These are phyloP conservation scores for Meteorus cinctellus DNA, from an alignment of 2,888 invertebrate species.

Conservation along the genomic window DNA sequence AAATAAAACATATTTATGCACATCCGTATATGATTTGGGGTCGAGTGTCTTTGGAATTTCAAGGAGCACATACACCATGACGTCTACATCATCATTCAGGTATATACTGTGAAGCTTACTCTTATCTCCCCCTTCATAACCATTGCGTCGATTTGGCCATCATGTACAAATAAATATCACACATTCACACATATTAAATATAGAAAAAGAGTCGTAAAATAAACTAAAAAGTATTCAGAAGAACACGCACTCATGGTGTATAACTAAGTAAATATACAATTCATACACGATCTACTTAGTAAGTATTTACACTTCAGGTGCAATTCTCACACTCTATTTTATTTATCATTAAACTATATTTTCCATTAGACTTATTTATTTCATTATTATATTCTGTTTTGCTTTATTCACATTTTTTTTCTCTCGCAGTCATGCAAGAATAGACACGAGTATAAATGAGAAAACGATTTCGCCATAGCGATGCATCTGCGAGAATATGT, in stretches of 20 bases:
- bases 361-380: slow-evolving; percentile 12
- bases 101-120: background rate
- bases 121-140: slow-evolving; percentile 7
- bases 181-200: background rate
- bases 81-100: background rate
- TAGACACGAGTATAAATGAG: slow-evolving; percentile 24
- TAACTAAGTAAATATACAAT: slow-evolving; percentile 1
- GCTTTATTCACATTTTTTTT: background rate
- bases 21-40: background rate
- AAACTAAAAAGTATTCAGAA: slow-evolving; percentile 5
- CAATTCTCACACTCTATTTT: slow-evolving; percentile 58
- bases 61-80: background rate
- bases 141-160: background rate
- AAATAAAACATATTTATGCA: background rate
- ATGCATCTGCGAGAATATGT: slow-evolving; percentile 11
- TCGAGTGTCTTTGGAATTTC: slow-evolving; percentile 4
- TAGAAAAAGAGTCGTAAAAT: background rate
- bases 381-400: slow-evolving; percentile 10
- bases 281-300: slow-evolving; percentile 20
- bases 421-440: background rate
- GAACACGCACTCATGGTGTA: slow-evolving; percentile 4
- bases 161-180: slow-evolving; percentile 10
- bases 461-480: slow-evolving; percentile 33
- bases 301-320: slow-evolving; percentile 59
- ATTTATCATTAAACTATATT: slow-evolving; percentile 9